phyloP scores from a whole-genome alignment of 2,797 vertebrate genomes.

The Podarcis siculus region DNA sequence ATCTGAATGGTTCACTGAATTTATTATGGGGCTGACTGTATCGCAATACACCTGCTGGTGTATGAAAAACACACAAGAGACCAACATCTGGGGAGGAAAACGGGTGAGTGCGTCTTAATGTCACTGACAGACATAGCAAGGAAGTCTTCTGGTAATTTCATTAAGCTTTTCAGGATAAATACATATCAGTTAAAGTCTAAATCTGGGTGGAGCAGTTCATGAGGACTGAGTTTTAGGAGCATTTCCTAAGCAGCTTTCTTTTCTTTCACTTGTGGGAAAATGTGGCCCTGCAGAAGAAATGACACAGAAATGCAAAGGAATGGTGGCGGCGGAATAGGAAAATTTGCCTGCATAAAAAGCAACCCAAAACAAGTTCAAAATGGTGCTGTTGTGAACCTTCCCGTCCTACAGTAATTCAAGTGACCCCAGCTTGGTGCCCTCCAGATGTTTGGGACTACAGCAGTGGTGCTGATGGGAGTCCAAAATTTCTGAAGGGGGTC shows the following conservation, averaged over 20 bases:
- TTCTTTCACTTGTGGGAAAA: neutral
- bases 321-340: neutral
- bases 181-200: neutral
- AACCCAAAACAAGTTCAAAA: constrained; percentile 29
- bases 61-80: constrained; percentile 26
- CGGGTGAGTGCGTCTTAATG: neutral
- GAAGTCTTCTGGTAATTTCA: neutral
- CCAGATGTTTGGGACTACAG: too few species aligned
- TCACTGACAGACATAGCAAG: constrained; percentile 31
- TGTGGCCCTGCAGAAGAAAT: neutral
- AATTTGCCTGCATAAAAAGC: constrained; percentile 30
- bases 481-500: too few species aligned
- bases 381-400: constrained; percentile 24
- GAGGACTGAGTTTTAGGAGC: neutral
- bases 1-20: constrained; percentile 27
- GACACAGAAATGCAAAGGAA: neutral
- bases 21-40: neutral
- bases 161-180: constrained; percentile 19
- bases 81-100: constrained; percentile 29
- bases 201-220: neutral
- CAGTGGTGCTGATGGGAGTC: too few species aligned
- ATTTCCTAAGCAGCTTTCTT: neutral
- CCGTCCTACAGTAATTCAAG: constrained; percentile 15
- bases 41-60: constrained; percentile 9
- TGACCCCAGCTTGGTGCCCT: too few species aligned